Conservation (phyloP, 2,797 vertebrate genomes). For the Amniataba percoides region DNA sequence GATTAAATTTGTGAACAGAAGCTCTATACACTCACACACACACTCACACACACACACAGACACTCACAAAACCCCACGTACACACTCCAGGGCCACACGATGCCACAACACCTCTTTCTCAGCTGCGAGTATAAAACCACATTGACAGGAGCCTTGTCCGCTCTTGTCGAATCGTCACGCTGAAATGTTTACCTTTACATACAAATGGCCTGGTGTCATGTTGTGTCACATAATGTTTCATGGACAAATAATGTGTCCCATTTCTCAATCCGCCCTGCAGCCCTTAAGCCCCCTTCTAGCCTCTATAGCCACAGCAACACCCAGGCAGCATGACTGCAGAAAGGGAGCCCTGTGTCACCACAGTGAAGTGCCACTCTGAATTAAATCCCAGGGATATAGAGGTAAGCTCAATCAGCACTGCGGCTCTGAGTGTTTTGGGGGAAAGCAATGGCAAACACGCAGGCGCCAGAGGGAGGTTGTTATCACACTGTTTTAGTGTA, state of each 20-base stretch:
- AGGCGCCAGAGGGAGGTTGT: conserved; percentile 35
- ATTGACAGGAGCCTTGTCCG: conserved; percentile 78
- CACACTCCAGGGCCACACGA: conserved; percentile 55
- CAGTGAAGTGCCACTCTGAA: conserved; percentile 73
- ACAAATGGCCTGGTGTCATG: conserved; percentile 78
- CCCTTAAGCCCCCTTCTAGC: conserved; percentile 67
- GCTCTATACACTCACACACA: conserved; percentile 42
- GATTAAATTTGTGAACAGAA: conserved; percentile 80
- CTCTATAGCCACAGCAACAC: conserved; percentile 65
- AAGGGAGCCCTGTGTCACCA: conserved; percentile 58
- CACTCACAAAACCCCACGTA: conserved; percentile 36
- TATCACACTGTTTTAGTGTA: conserved; percentile 7
- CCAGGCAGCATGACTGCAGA: conserved; percentile 53
- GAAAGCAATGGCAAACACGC: conserved; percentile 31
- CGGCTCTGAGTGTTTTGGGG: conserved; percentile 23
- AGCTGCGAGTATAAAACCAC: conserved; percentile 72
- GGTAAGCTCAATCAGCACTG: conserved; percentile 55
- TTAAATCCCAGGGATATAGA: conserved; percentile 69
- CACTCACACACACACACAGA: conserved; percentile 37
- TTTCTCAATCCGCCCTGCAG: conserved; percentile 75
- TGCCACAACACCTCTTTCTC: conserved; percentile 72
- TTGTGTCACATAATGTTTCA: conserved; percentile 84
- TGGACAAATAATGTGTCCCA: conserved; percentile 79
- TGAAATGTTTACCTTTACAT: conserved; percentile 84
- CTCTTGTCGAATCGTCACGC: conserved; percentile 79